These are phyloP conservation scores for Ferrisia virgata DNA, from an alignment of 2,888 invertebrate genomes.

Conservation along the genomic window DNA sequence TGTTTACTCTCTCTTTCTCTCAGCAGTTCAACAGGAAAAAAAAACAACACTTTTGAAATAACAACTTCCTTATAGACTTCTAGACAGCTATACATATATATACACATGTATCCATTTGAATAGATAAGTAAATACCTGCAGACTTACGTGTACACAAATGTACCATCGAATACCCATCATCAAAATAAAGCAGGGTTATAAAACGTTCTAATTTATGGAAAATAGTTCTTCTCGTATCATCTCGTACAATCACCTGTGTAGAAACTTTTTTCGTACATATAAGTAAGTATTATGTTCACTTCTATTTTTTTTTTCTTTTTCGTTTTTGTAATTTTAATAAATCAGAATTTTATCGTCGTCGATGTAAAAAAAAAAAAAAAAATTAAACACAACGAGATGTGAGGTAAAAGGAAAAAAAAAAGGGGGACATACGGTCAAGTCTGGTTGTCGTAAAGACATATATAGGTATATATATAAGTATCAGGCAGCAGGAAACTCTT, in stretches of 20 bases:
- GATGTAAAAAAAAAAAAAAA: neutral
- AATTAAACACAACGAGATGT: too few relatives aligned
- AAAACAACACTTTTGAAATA: neutral
- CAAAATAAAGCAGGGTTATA: neutral
- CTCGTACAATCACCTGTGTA: neutral
- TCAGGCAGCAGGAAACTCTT: neutral
- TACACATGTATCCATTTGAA: neutral
- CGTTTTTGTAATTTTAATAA: slow-evolving; percentile 3
- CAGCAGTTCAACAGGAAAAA: neutral
- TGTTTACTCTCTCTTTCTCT: neutral
- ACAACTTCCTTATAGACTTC: neutral
- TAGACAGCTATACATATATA: neutral
- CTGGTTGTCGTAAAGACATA: neutral
- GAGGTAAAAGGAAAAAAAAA: neutral
- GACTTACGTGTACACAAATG: neutral
- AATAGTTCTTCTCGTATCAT: neutral
- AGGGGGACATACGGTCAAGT: neutral
- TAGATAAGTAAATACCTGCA: too few relatives aligned
- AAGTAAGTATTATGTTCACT: too few relatives aligned
- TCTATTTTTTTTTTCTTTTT: too few relatives aligned
- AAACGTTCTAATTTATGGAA: slow-evolving; percentile 29
- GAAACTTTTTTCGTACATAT: neutral
- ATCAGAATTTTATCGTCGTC: neutral
- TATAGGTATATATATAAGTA: too few relatives aligned
- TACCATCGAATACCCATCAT: neutral